Conservation (phyloP, 2,113 vertebrate genomes). For the Nicator chloris region DNA sequence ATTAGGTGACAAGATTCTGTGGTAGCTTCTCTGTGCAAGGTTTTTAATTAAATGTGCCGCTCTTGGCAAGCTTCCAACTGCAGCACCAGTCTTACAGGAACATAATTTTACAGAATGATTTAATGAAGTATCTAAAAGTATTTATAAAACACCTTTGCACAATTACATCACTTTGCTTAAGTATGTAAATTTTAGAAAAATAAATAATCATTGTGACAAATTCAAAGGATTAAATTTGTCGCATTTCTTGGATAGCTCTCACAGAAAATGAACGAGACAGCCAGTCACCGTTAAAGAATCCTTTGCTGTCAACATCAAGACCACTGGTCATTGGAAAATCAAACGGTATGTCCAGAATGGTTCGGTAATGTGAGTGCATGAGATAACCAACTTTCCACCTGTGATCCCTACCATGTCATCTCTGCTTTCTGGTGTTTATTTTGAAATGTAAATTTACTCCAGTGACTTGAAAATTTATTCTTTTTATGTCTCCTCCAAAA, state of each 20-base stretch:
- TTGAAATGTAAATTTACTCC: not conserved
- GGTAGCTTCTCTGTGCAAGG: not conserved
- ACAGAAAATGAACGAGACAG: constrained; percentile 84
- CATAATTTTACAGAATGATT: not conserved
- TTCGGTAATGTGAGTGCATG: fast-evolving
- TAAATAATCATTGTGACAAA: not conserved
- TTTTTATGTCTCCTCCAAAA: not conserved
- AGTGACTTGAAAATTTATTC: not conserved
- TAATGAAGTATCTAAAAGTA: not conserved
- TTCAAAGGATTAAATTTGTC: not conserved
- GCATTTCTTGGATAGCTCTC: constrained; percentile 74
- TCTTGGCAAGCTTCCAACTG: not conserved
- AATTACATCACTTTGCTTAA: not conserved
- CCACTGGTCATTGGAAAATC: constrained; percentile 82
- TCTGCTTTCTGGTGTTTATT: not conserved
- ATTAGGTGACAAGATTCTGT: not conserved
- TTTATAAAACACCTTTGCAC: not conserved
- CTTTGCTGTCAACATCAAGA: constrained; percentile 85
- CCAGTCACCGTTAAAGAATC: constrained; percentile 81
- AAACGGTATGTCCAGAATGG: constrained; percentile 67
- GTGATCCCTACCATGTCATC: not conserved
- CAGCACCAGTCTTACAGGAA: not conserved
- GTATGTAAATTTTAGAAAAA: not conserved
- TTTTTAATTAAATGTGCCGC: not conserved
- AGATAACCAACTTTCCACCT: not conserved